Base-by-base conservation (phyloP, 1,140 invertebrate genomes). In the Coelopa frigida region DNA sequence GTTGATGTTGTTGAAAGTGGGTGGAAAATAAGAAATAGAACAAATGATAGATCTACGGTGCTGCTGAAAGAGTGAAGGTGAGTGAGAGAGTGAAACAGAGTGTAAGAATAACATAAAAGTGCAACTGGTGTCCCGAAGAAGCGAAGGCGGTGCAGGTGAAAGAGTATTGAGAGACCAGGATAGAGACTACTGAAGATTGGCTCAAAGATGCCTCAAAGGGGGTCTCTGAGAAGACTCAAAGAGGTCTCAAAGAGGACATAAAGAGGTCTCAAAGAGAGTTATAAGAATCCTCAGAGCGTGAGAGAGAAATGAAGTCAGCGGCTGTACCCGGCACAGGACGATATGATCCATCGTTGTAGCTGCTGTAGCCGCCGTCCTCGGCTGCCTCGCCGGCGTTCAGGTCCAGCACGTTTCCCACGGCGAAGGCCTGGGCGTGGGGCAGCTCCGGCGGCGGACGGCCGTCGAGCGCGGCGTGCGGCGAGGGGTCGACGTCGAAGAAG, bases 281-380 rank as follows among this genome's bases (percentile, higher is more conserved):
- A n/a, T n/a, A n/a, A n/a, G n/a, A n/a, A n/a, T n/a, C n/a, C n/a
- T n/a, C n/a, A 29, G 27, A 29, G 27, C 8, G 14, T 11, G 14
- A 41, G 38, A 41, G 18, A 41, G 38, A 41, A 17, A 37, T 8
- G 18, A 18, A 37, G 10, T 8, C 12, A 15, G 10, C 44, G 39
- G 53, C 52, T 52, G 56, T 68, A 68, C 66, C 66, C 53, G 66
- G 65, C 48, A 68, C 59, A 51, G 66, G 66, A 46, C 65, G 66
- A 64, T 61, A 68, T 2, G 35, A 24, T 50, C 44, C 55, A 29
- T 58, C 58, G 27, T 61, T 48, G 39, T 58, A 55, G 46, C 44
- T 51, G 31, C 50, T 31, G n/a, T 37, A 33, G 22, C 45, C 51
- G 37, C 50, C 52, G 17, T 66, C 62, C 37, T 66, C 60, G 7